phyloP scores from a whole-genome alignment of 2,888 invertebrate species.

The Thymelicus sylvestris region DNA sequence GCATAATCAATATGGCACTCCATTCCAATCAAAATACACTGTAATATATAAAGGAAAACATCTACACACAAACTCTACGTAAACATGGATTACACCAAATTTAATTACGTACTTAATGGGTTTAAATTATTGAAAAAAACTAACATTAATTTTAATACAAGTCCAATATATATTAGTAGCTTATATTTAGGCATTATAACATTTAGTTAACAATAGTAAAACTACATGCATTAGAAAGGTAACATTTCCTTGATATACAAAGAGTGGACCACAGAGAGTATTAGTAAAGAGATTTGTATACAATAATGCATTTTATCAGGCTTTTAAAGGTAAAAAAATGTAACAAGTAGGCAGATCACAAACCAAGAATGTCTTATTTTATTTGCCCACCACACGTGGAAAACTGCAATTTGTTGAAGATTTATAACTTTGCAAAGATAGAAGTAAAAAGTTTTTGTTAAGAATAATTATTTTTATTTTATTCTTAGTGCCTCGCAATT shows the following conservation, averaged over 20 bases:
- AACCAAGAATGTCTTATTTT: too few species aligned
- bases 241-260: constrained; percentile 9
- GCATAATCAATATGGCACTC: constrained; percentile 29
- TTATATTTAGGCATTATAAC: constrained; percentile 14
- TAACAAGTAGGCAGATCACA: too few species aligned
- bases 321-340: too few species aligned
- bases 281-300: not conserved
- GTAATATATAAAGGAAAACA: constrained; percentile 16
- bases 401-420: too few species aligned
- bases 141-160: constrained; percentile 26
- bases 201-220: constrained; percentile 12
- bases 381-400: too few species aligned
- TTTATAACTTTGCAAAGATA: too few species aligned
- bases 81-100: constrained; percentile 26
- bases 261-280: not conserved
- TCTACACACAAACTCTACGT: constrained; percentile 25
- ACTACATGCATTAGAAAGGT: constrained; percentile 8
- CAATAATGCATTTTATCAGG: too few species aligned
- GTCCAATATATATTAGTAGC: constrained; percentile 20
- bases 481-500: too few species aligned
- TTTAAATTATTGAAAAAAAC: constrained; percentile 21
- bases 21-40: constrained; percentile 18
- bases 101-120: constrained; percentile 21
- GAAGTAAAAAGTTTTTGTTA: too few species aligned
- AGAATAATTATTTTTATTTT: too few species aligned